Conservation (phyloP, 2,888 invertebrate genomes). For the Anoplius nigerrimus region DNA sequence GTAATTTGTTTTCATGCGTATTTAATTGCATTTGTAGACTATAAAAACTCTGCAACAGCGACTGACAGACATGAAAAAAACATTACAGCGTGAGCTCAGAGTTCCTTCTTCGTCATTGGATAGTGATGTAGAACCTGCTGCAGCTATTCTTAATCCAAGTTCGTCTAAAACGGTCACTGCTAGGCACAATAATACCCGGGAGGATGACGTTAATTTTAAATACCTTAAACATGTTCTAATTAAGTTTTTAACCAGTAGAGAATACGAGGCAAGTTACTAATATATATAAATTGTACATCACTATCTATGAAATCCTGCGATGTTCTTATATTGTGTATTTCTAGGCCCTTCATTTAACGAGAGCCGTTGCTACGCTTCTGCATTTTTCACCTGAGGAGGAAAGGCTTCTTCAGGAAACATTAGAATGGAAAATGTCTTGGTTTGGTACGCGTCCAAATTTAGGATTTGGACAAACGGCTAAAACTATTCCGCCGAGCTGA, state of each 20-base stretch:
- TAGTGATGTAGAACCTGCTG: conserved; percentile 78
- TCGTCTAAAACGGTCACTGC: conserved; percentile 76
- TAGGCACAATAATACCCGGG: conserved; percentile 70
- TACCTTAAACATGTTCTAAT: conserved; percentile 95
- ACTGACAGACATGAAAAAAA: conserved; percentile 92
- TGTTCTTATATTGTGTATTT: conserved; percentile 15
- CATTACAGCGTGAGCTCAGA: conserved; percentile 89
- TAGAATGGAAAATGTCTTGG: conserved; percentile 86
- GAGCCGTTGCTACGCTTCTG: conserved; percentile 89
- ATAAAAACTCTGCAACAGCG: conserved; percentile 92
- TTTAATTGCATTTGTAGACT: conserved; percentile 78
- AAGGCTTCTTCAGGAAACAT: conserved; percentile 86
- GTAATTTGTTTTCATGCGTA: no score
- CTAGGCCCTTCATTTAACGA: conserved; percentile 90
- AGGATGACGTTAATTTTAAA: conserved; percentile 86
- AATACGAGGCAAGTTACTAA: conserved; percentile 78
- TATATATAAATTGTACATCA: conserved; percentile 9
- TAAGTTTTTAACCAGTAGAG: conserved; percentile 92
- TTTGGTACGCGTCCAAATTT: conserved; percentile 81
- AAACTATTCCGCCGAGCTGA: conserved; percentile 80
- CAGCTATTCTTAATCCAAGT: conserved; percentile 82
- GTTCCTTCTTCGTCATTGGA: conserved; percentile 76
- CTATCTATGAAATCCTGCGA: not conserved
- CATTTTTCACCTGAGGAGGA: conserved; percentile 92
- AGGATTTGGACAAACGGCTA: conserved; percentile 77